phyloP scores from a whole-genome alignment of 2,113 vertebrate genomes.

The Pseudorhombus dupliciocellatus region DNA sequence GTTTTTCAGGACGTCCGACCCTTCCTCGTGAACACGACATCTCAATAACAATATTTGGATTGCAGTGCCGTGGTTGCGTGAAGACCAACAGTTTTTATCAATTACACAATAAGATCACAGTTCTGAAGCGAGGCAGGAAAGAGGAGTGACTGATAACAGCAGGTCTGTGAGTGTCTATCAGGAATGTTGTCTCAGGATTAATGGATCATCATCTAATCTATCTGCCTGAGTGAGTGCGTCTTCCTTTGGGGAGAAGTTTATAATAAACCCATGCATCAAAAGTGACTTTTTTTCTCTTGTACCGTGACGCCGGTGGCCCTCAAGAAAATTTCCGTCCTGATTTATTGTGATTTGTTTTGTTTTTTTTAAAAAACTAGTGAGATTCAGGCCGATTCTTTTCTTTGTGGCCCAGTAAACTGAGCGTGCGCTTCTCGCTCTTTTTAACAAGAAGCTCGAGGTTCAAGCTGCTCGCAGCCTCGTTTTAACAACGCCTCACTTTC shows the following conservation, averaged over 20 bases:
- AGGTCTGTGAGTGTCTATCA: conserved; percentile 27
- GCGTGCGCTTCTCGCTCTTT: conserved; percentile 2
- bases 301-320: conserved; percentile 8
- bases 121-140: background rate
- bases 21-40: too few species aligned
- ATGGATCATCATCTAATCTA: conserved; percentile 26
- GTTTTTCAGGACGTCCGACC: too few species aligned
- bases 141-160: background rate
- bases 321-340: background rate
- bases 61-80: background rate
- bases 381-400: background rate
- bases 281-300: conserved; percentile 1
- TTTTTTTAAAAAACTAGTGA: background rate
- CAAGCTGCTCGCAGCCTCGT: background rate
- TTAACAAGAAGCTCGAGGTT: conserved; percentile 2
- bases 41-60: background rate
- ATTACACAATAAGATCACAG: background rate
- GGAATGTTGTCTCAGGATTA: conserved; percentile 10
- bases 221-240: conserved; percentile 12
- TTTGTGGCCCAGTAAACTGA: conserved; percentile 3
- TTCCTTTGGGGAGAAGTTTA: conserved; percentile 21
- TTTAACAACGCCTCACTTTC: background rate
- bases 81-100: background rate
- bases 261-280: conserved; percentile 35
- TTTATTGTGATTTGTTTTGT: conserved; percentile 35